Conservation (phyloP, 2,797 vertebrate genomes). For the Sciurus carolinensis region DNA sequence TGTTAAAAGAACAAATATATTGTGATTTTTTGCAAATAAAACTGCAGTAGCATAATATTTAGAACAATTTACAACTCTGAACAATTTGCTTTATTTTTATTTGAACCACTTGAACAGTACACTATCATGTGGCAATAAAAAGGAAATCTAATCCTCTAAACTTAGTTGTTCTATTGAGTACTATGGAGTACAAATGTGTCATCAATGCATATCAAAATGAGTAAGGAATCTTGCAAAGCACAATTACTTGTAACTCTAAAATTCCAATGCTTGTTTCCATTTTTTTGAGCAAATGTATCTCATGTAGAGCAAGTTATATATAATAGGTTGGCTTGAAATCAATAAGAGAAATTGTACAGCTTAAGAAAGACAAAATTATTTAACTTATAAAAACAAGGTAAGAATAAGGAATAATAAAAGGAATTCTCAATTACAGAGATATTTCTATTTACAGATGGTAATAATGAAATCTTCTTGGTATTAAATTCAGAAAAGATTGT, state of each 20-base stretch:
- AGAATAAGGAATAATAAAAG: not conserved
- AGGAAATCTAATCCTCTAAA: not conserved
- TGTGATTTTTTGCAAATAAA: constrained; percentile 21
- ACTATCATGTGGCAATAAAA: not conserved
- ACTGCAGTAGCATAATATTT: not conserved
- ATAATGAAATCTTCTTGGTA: not conserved
- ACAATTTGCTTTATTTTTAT: not conserved
- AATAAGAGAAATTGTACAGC: not conserved
- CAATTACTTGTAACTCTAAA: constrained; percentile 2
- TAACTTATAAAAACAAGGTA: constrained; percentile 1
- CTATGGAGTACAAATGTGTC: not conserved
- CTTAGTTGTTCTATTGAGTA: not conserved
- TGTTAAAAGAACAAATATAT: not conserved
- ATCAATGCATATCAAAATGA: not conserved
- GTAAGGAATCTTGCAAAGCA: not conserved
- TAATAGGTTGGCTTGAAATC: not conserved
- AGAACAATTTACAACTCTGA: constrained; percentile 5
- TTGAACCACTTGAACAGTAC: not conserved
- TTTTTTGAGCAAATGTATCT: not conserved
- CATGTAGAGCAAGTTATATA: not conserved
- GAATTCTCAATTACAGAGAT: constrained; percentile 4
- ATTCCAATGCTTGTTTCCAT: not conserved
- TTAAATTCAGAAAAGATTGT: not conserved
- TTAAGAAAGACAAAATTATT: constrained; percentile 25
- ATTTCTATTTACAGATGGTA: not conserved